Evolutionary conservation across 2,113 vertebrate genomes (phyloP).

Genomic region (Tetrax tetrax): DNA sequence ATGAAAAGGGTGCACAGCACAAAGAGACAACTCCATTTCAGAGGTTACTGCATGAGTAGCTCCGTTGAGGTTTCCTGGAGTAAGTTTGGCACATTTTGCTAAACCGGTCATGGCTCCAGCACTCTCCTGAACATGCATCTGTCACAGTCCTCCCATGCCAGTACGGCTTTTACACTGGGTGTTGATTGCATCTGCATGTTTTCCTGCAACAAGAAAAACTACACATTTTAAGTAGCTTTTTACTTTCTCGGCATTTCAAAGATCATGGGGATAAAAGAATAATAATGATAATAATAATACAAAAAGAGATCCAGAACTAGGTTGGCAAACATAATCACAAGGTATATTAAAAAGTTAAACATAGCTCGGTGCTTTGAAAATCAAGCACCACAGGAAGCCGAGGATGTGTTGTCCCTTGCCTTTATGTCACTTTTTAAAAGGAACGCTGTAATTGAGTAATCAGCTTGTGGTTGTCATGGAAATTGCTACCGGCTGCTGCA

Average conservation of each 20-base stretch:
- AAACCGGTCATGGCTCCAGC: background rate
- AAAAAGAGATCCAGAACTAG: background rate
- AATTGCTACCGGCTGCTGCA: constrained; percentile 34
- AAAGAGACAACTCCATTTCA: background rate
- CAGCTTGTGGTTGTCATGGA: constrained; percentile 65
- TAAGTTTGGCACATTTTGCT: background rate
- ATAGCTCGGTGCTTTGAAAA: constrained; percentile 1
- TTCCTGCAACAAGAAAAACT: background rate
- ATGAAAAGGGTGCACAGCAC: background rate
- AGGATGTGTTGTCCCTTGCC: constrained; percentile 13
- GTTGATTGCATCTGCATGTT: background rate
- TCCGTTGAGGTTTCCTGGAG: background rate
- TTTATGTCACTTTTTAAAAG: constrained; percentile 37
- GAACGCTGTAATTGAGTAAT: constrained; percentile 51
- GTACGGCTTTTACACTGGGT: background rate
- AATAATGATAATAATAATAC: background rate
- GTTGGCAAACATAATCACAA: constrained; percentile 34
- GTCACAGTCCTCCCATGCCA: background rate
- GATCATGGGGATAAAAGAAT: background rate
- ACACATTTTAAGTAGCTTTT: background rate
- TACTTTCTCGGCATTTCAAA: background rate
- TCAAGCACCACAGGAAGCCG: constrained; percentile 2
- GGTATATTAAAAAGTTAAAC: constrained; percentile 48
- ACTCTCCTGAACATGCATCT: background rate
- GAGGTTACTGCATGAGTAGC: background rate